These are phyloP conservation scores for Diplolepis rosae DNA, from an alignment of 2,888 invertebrate genomes.

Conservation along the genomic window DNA sequence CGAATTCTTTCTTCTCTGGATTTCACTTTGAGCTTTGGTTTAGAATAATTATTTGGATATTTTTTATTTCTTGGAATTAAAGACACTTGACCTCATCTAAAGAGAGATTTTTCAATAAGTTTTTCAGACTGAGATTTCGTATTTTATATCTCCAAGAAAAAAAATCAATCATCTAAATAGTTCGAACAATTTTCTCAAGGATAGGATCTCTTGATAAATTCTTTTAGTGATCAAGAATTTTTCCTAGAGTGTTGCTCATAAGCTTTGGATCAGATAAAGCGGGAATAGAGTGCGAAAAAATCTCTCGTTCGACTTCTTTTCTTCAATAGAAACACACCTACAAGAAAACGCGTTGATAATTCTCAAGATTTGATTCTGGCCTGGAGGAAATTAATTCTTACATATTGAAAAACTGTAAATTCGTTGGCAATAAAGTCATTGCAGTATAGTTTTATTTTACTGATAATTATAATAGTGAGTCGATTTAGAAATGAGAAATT, in stretches of 20 bases:
- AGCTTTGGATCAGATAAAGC: constrained; percentile 2
- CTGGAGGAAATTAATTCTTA: background rate
- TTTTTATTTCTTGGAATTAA: background rate
- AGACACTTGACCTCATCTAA: no score
- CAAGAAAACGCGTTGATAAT: constrained; percentile 1
- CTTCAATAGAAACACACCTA: background rate
- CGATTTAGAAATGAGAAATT: background rate
- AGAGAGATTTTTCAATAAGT: no score
- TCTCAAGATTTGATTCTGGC: background rate
- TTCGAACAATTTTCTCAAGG: background rate
- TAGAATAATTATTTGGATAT: background rate
- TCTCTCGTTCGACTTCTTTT: background rate
- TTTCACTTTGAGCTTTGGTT: background rate
- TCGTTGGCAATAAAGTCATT: no score
- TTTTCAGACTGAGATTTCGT: background rate
- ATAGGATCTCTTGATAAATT: constrained; percentile 5
- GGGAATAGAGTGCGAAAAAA: background rate
- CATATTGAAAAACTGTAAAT: background rate
- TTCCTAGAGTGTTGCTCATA: constrained; percentile 2
- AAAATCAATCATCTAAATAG: background rate
- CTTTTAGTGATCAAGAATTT: constrained; percentile 15
- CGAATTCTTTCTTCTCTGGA: background rate
- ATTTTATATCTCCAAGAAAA: background rate
- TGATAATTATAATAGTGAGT: no score
- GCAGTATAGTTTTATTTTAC: no score